phyloP scores from a whole-genome alignment of 2,797 vertebrate genomes.

The Micromesistius poutassou region DNA sequence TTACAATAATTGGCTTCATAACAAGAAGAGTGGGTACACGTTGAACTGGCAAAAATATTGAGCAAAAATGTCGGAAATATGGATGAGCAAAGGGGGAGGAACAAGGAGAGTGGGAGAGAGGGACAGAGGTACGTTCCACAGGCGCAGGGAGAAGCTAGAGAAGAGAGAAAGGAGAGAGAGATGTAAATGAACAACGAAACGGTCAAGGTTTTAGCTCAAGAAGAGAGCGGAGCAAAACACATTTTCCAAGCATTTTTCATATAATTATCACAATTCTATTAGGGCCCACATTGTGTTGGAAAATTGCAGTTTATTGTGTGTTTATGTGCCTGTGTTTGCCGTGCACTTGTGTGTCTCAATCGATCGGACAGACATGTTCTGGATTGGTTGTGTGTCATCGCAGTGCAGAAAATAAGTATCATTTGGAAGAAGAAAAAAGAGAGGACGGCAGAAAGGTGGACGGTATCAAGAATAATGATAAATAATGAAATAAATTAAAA shows the following conservation, averaged over 20 bases:
- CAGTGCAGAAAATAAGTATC: too few relatives aligned
- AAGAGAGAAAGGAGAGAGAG: slow-evolving; percentile 24
- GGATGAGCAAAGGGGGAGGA: slow-evolving; percentile 12
- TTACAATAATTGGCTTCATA: slow-evolving; percentile 74
- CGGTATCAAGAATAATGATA: neutral
- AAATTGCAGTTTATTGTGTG: neutral
- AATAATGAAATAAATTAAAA: neutral
- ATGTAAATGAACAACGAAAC: neutral
- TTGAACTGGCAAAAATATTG: slow-evolving; percentile 44
- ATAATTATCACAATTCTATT: slow-evolving; percentile 50
- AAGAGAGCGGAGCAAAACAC: slow-evolving; percentile 17
- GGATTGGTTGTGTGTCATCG: too few relatives aligned
- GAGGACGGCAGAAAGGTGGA: neutral
- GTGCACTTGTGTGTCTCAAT: neutral
- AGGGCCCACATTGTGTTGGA: slow-evolving; percentile 30
- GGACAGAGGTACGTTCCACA: slow-evolving; percentile 29
- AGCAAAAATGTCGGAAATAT: neutral
- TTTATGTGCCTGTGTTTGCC: slow-evolving; percentile 16
- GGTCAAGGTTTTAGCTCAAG: neutral
- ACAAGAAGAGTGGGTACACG: slow-evolving; percentile 64
- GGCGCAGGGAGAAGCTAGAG: slow-evolving; percentile 26
- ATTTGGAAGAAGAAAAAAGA: too few relatives aligned
- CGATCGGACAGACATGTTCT: too few relatives aligned
- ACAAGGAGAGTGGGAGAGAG: slow-evolving; percentile 29
- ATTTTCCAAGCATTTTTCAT: slow-evolving; percentile 21